phyloP scores from a whole-genome alignment of 2,113 vertebrate genomes.

The Anolis sagrei region DNA sequence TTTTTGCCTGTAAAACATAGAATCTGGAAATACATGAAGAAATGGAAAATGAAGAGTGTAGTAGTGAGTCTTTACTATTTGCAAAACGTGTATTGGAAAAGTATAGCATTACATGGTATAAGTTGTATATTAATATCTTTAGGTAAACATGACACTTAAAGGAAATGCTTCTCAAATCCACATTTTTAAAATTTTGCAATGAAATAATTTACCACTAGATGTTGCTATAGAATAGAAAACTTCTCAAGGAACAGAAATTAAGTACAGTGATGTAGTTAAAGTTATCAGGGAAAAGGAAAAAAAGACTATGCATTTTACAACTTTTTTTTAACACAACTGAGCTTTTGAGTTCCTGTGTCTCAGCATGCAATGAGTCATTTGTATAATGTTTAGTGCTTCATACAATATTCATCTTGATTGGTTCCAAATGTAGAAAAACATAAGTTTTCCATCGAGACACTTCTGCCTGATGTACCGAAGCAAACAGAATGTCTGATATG shows the following conservation, averaged over 20 bases:
- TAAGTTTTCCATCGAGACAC: too few relatives aligned
- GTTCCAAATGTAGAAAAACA: too few relatives aligned
- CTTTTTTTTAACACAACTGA: neutral
- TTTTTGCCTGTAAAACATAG: neutral
- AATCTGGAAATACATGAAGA: neutral
- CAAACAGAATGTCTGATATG: too few relatives aligned
- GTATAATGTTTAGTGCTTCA: too few relatives aligned
- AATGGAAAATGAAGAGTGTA: neutral
- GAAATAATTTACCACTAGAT: constrained; percentile 61
- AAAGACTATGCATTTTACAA: neutral
- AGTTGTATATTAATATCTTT: neutral
- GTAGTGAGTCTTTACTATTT: neutral
- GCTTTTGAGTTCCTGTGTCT: neutral
- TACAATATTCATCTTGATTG: too few relatives aligned
- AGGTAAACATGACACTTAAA: neutral
- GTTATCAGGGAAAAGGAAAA: neutral
- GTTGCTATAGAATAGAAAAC: constrained; percentile 62
- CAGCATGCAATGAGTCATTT: neutral
- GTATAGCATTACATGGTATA: neutral
- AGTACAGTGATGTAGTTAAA: accelerated
- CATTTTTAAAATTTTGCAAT: constrained; percentile 7
- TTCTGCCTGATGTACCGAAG: too few relatives aligned
- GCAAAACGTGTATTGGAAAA: neutral
- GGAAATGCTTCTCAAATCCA: neutral
- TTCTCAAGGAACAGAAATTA: neutral